phyloP scores from a whole-genome alignment of 2,797 vertebrate species.

The Morus bassanus region DNA sequence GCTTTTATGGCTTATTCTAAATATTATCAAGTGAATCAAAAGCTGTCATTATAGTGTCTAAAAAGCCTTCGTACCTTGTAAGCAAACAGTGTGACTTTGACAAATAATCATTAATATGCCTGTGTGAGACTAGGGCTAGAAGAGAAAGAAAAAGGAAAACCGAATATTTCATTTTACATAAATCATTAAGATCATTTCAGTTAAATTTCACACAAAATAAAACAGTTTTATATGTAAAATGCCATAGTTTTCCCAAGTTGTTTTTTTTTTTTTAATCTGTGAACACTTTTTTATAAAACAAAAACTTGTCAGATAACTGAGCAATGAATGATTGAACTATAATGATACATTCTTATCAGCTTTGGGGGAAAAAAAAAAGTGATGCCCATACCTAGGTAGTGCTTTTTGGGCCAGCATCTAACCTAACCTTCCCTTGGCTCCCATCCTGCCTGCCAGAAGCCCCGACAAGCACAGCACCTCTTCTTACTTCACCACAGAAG shows the following conservation, averaged over 20 bases:
- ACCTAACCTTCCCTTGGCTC: background rate
- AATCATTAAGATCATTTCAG: conserved; percentile 71
- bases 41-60: conserved; percentile 76
- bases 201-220: conserved; percentile 71
- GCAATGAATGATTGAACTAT: background rate
- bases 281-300: background rate
- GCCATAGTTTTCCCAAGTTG: conserved; percentile 2
- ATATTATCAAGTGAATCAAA: conserved; percentile 81
- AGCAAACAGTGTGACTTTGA: conserved; percentile 82
- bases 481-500: background rate
- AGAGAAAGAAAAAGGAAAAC: conserved; percentile 61
- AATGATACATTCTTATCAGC: background rate
- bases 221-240: conserved; percentile 66
- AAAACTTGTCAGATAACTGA: background rate
- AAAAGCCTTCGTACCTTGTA: conserved; percentile 79
- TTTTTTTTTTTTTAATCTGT: background rate
- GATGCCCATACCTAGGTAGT: fast-evolving
- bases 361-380: background rate
- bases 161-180: conserved; percentile 69
- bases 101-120: conserved; percentile 78
- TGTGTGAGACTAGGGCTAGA: conserved; percentile 64
- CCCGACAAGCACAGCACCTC: background rate
- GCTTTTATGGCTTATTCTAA: conserved; percentile 80
- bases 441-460: background rate
- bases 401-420: background rate